These are phyloP conservation scores for Limnothrissa miodon DNA, from an alignment of 2,113 vertebrate genomes.

Conservation along the genomic window DNA sequence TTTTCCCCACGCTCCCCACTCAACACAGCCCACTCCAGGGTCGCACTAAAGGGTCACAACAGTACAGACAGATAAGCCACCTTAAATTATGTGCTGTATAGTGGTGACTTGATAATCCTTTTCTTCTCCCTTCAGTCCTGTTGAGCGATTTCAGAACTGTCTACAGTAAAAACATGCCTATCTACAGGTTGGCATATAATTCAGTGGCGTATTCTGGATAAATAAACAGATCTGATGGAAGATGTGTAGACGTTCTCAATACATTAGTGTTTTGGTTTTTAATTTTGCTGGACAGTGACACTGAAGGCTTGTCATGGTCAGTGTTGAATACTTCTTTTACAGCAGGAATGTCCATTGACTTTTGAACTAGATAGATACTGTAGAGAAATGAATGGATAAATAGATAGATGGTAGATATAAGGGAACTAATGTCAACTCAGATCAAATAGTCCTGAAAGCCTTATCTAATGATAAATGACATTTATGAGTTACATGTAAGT, in stretches of 20 bases:
- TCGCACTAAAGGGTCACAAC: conserved; percentile 26
- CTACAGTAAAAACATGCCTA: background rate
- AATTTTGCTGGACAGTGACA: background rate
- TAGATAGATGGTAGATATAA: no score
- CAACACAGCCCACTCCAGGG: conserved; percentile 10
- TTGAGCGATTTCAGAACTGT: background rate
- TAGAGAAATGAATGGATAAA: no score
- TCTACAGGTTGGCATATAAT: background rate
- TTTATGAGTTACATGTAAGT: no score
- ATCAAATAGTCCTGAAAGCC: no score
- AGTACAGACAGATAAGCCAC: conserved; percentile 27
- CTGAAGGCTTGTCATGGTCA: background rate
- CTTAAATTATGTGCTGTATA: conserved; percentile 18
- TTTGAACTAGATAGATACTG: no score
- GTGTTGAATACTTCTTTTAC: background rate
- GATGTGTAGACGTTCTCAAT: no score
- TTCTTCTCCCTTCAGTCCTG: background rate
- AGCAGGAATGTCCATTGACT: no score
- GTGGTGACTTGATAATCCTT: conserved; percentile 57
- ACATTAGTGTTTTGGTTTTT: no score
- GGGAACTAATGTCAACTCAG: no score
- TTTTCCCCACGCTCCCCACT: conserved; percentile 31
- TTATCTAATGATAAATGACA: no score
- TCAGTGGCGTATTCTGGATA: background rate
- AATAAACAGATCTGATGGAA: background rate